Evolutionary conservation across 2,797 vertebrate genomes (phyloP), one percentile per base, ranked within the genome.

Genomic region (Syndactyla subalaris): DNA sequence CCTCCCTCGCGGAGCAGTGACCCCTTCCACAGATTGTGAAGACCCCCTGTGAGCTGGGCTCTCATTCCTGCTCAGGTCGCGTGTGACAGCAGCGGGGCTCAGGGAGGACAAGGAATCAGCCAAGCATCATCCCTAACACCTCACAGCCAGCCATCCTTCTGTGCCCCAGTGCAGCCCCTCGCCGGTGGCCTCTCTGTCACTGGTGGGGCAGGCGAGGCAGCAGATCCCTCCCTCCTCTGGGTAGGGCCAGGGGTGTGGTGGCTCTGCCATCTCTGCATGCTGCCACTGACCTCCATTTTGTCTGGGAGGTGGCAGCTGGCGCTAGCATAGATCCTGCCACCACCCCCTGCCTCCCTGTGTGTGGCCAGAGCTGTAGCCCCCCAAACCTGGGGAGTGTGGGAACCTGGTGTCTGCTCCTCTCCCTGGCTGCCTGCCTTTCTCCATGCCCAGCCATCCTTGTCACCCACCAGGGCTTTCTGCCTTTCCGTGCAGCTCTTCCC

Each of bases 261-360:
- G 57, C 86, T 74, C 63, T 75, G 73, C 66, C 52, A 34, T 63
- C 49, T 59, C 84, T 12, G 6, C 62, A 1, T 1, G 2, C 81
- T 72, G 73, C 45, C 5, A 14, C 65, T 81, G 71, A 27, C 84
- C 74, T 95, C 96, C 96, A 89, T 96, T 86, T 96, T 95, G 95
- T 93, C 36, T 41, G 80, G 71, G 83, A 93, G 91, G 65, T 86
- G 83, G 73, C 78, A 87, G 81, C 84, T 57, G 62, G 26, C 0
- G 2, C 55, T 76, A 92, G 75, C 78, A 82, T 54, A 55, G 74
- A 89, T 58, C 71, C 74, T 11, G 38, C 52, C 45, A 20, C 48
- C 68, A 30, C 55, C 41, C 19, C 38, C n/a, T 1, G 0, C 45
- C 18, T 75, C 39, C 39, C 48, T 12, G 36, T 2, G 0, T 39